Evolutionary conservation across 2,888 invertebrate genomes (phyloP).

Genomic region (Hydrotaea diabolus): DNA sequence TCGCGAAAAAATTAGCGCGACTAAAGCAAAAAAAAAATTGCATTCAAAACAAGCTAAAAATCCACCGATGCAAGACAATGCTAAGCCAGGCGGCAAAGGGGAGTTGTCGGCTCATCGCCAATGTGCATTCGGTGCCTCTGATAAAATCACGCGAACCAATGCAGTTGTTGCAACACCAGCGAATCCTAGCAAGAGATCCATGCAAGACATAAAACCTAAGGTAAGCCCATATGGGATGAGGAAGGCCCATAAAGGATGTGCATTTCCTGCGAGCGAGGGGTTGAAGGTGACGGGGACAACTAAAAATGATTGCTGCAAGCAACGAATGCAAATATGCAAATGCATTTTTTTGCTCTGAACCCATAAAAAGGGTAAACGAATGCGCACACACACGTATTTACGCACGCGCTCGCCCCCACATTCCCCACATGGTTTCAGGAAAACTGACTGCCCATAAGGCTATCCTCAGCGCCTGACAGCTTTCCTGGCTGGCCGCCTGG

Average conservation of each 20-base stretch:
- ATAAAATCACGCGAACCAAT: constrained; percentile 57
- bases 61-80: constrained; percentile 56
- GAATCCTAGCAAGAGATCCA: constrained; percentile 42
- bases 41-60: constrained; percentile 38
- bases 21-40: constrained; percentile 15
- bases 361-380: constrained; percentile 5
- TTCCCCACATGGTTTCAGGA: background rate
- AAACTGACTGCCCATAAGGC: background rate
- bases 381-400: background rate
- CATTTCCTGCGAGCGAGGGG: background rate
- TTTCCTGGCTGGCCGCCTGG: constrained; percentile 26
- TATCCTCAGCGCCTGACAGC: constrained; percentile 1
- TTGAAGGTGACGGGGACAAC: constrained; percentile 3
- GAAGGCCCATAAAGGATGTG: background rate
- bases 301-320: constrained; percentile 37
- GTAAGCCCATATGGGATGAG: constrained; percentile 33
- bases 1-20: constrained; percentile 10
- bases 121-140: background rate
- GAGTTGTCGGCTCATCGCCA: background rate
- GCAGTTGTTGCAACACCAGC: constrained; percentile 53
- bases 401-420: background rate
- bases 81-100: constrained; percentile 51
- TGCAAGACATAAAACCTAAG: constrained; percentile 62
- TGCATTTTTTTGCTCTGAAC: constrained; percentile 28
- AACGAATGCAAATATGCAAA: background rate